These are phyloP conservation scores for Trematocara stigmaticum DNA, from an alignment of 2,113 vertebrate genomes.

Conservation along the genomic window DNA sequence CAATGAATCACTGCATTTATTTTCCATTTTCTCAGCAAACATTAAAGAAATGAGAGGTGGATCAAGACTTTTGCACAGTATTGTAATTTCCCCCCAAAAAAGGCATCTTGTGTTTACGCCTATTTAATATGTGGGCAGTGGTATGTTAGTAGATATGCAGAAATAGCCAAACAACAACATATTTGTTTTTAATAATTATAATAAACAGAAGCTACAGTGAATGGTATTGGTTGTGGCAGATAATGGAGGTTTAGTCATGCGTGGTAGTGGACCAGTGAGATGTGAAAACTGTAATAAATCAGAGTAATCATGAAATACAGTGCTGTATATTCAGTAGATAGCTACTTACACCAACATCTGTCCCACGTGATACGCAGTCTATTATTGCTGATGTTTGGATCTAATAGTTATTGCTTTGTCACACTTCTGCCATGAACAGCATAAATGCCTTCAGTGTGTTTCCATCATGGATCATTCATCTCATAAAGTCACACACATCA, in stretches of 20 bases:
- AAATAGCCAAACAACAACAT: background rate
- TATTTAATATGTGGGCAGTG: background rate
- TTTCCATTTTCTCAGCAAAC: background rate
- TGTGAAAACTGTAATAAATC: conserved; percentile 18
- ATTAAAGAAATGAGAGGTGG: background rate
- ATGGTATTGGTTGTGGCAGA: background rate
- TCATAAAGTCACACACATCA: background rate
- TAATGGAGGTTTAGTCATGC: background rate
- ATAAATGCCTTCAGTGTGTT: background rate
- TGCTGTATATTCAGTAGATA: background rate
- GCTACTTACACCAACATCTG: background rate
- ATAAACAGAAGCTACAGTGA: background rate
- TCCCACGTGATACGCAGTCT: background rate
- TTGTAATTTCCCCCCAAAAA: background rate
- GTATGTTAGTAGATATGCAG: background rate
- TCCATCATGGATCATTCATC: background rate
- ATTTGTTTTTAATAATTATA: background rate
- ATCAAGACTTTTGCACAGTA: background rate
- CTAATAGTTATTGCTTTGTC: conserved; percentile 11
- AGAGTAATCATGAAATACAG: background rate
- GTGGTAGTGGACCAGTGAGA: background rate
- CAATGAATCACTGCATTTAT: background rate
- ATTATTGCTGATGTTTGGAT: background rate
- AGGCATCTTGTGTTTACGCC: background rate
- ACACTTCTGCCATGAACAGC: background rate